A percentile compares a stretch with the other conserved stretches of the same genome.
Evolutionary conservation across 1,140 invertebrate genomes (phyloP).

Genomic region (Drosophila murphyi): DNA sequence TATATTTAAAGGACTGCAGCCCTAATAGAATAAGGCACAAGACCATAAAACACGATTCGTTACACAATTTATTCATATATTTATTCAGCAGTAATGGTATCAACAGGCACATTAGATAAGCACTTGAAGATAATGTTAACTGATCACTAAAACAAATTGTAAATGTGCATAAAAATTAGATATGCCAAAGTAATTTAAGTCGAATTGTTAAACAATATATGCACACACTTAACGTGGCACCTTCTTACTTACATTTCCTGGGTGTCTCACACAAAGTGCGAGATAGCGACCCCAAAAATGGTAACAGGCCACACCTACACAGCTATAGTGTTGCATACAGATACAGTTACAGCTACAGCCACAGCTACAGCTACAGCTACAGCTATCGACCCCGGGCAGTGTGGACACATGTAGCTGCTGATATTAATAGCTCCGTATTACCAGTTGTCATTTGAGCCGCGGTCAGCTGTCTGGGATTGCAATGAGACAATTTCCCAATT

Average conservation of each 20-base stretch:
- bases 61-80: no score
- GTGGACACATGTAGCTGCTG: slow-evolving; percentile 30
- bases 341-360: background rate
- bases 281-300: background rate
- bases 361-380: background rate
- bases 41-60: no score
- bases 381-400: background rate
- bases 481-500: slow-evolving; percentile 79
- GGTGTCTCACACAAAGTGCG: background rate
- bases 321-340: background rate
- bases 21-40: no score
- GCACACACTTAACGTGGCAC: background rate
- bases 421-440: slow-evolving; percentile 79
- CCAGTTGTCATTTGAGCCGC: slow-evolving; percentile 79
- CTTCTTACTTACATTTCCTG: slow-evolving; percentile 5
- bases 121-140: background rate
- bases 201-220: background rate
- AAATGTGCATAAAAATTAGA: background rate
- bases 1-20: no score
- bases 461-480: slow-evolving; percentile 66
- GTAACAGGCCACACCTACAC: slow-evolving; percentile 2
- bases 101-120: background rate
- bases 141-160: background rate
- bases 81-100: background rate
- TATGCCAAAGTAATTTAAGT: slow-evolving; percentile 6